A percentile compares a stretch with the other conserved stretches of the same genome.
These are phyloP conservation scores for Branchinecta lynchi DNA, from an alignment of 1,140 invertebrate genomes.

Conservation along the genomic window DNA sequence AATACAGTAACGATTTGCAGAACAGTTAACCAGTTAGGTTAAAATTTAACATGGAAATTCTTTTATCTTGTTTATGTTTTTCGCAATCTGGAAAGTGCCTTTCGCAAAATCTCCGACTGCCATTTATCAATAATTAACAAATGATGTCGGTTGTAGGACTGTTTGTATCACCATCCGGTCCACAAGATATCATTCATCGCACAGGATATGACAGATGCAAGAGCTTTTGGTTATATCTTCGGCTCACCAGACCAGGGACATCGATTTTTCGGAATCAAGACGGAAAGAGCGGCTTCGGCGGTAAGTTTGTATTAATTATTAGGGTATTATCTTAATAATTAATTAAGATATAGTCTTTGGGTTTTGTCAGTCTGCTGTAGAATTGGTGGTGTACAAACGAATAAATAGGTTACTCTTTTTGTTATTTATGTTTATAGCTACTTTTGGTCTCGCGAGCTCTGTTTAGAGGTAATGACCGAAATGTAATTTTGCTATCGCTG, in stretches of 20 bases:
- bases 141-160: conserved; percentile 50
- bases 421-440: no score
- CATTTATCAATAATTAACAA: not conserved
- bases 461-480: no score
- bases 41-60: not conserved
- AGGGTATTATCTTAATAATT: not conserved
- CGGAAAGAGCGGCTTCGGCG: conserved; percentile 89
- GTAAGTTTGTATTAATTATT: conserved; percentile 32
- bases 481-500: no score
- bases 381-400: not conserved
- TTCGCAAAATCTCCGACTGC: no score
- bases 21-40: not conserved
- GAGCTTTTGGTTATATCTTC: conserved; percentile 97
- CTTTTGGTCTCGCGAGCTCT: no score
- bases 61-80: not conserved
- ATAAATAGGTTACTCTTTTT: no score
- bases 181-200: conserved; percentile 98
- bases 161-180: conserved; percentile 89
- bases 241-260: conserved; percentile 89
- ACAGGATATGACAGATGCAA: conserved; percentile 85
- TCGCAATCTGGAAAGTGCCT: no score
- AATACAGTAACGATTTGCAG: no score
- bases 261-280: conserved; percentile 97
- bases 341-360: not conserved
- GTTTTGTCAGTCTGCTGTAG: not conserved